Evolutionary conservation across 2,797 vertebrate genomes (phyloP).

Genomic region (Aeoliscus strigatus): DNA sequence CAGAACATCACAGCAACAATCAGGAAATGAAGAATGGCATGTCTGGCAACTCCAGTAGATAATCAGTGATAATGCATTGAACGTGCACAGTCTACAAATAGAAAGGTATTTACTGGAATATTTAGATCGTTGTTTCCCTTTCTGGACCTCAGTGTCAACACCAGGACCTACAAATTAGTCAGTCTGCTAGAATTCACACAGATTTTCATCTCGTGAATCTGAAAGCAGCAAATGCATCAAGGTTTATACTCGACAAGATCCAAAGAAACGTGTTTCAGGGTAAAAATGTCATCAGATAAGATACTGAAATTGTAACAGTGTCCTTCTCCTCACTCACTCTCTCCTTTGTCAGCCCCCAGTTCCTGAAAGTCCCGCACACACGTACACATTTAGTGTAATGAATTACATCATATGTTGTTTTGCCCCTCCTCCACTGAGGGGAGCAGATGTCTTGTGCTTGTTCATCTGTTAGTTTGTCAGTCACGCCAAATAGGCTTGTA

Average conservation of each 20-base stretch:
- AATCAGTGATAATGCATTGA: conserved; percentile 1
- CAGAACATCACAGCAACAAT: background rate
- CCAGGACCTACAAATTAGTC: too few species aligned
- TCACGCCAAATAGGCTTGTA: conserved; percentile 25
- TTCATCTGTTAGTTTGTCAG: conserved; percentile 32
- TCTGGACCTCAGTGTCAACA: too few species aligned
- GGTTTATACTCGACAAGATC: too few species aligned
- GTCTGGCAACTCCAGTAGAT: conserved; percentile 5
- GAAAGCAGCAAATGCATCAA: background rate
- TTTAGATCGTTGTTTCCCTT: too few species aligned
- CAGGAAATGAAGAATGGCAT: conserved; percentile 2
- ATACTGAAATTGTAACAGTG: too few species aligned
- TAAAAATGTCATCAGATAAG: too few species aligned
- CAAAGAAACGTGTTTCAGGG: too few species aligned
- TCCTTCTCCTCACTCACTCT: background rate
- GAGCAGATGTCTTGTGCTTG: conserved; percentile 52
- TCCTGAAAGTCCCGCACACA: conserved; percentile 1
- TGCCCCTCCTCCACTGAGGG: conserved; percentile 35
- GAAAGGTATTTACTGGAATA: too few species aligned
- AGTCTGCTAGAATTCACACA: too few species aligned
- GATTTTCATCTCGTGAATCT: background rate
- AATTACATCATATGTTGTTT: conserved; percentile 56
- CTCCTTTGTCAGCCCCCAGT: conserved; percentile 1
- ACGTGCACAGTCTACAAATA: too few species aligned
- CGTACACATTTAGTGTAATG: conserved; percentile 32